Conservation (phyloP, 2,113 vertebrate species). For the Cnemophilus loriae region DNA sequence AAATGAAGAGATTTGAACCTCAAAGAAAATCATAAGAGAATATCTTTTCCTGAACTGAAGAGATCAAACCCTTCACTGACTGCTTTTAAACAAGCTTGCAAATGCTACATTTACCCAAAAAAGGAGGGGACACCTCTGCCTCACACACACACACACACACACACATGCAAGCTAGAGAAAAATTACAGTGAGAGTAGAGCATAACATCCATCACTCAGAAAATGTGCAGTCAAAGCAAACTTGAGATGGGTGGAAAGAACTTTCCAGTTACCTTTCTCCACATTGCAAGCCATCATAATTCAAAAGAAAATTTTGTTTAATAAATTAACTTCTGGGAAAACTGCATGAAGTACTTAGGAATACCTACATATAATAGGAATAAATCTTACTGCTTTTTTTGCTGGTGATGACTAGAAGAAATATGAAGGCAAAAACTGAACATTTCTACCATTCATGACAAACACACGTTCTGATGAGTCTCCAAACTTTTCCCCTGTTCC, state of each 20-base stretch:
- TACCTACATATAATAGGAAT: conserved; percentile 6
- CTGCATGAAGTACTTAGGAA: not conserved
- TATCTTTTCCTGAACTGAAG: conserved; percentile 31
- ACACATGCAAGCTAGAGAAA: not conserved
- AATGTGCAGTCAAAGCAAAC: conserved; percentile 44
- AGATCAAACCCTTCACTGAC: conserved; percentile 44
- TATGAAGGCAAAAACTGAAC: not conserved
- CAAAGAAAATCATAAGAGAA: conserved; percentile 55
- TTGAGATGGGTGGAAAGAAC: conserved; percentile 16
- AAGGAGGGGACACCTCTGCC: not conserved
- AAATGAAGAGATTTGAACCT: conserved; percentile 69
- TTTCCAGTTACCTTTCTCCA: conserved; percentile 31
- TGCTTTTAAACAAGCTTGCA: not conserved
- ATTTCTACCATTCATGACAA: not conserved
- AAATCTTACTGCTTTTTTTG: conserved; percentile 16
- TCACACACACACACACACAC: not conserved
- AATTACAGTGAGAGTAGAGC: not conserved
- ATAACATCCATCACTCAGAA: not conserved
- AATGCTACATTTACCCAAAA: not conserved
- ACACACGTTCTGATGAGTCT: not conserved
- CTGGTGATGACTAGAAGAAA: conserved; percentile 43
- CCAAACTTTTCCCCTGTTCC: not conserved
- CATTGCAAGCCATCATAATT: conserved; percentile 19
- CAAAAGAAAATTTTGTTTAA: conserved; percentile 40
- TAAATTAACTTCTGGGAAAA: conserved; percentile 49